Percentiles rank a stretch among this genome's conserved stretches.
Evolutionary conservation across 1,140 invertebrate species (phyloP).

Genomic region (Oppia nitens): DNA sequence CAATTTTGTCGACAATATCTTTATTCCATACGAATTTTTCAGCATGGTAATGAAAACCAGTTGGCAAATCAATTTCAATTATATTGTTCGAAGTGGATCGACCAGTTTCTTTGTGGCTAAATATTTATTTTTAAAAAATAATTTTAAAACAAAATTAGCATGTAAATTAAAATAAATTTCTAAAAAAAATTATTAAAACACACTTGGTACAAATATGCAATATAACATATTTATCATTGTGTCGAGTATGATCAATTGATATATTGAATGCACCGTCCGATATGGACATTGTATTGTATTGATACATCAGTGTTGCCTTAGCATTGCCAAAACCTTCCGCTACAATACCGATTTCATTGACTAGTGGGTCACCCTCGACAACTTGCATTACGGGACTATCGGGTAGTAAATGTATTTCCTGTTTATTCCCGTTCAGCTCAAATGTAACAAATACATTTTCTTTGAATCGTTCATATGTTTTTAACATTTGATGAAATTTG

Average conservation of each 20-base stretch:
- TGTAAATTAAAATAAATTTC: background rate
- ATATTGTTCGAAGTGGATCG: background rate
- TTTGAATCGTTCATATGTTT: background rate
- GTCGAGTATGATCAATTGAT: background rate
- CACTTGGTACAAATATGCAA: background rate
- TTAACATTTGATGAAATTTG: background rate
- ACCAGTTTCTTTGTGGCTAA: background rate
- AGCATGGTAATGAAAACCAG: background rate
- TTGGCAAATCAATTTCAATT: background rate
- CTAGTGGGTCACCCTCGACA: background rate
- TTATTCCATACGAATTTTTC: background rate
- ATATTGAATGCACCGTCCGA: background rate
- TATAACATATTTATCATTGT: background rate
- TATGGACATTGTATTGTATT: background rate
- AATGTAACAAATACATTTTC: background rate
- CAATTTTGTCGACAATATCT: background rate
- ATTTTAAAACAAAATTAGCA: too few relatives aligned
- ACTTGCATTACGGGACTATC: background rate
- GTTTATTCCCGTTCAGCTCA: background rate
- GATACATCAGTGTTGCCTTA: background rate
- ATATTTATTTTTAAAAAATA: too few relatives aligned
- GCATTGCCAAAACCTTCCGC: background rate
- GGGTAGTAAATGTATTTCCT: background rate
- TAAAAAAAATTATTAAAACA: background rate
- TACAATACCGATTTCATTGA: background rate